Conservation (phyloP, 2,797 vertebrate genomes). For the Linurgus olivaceus region DNA sequence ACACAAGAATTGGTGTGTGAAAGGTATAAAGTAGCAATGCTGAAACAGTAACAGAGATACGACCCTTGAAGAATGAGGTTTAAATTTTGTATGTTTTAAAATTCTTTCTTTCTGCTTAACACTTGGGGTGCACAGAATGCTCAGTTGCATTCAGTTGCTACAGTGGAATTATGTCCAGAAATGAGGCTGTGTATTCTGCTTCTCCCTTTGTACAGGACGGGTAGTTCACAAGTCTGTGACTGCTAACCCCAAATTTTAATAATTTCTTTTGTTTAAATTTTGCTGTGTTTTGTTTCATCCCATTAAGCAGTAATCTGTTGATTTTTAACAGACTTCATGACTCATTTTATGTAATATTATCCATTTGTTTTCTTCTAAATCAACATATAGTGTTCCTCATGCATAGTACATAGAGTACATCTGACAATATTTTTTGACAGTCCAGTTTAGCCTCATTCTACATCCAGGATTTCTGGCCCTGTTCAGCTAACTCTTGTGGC, state of each 20-base stretch:
- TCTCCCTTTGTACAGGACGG: not conserved
- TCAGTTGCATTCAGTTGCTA: not conserved
- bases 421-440: not conserved
- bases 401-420: not conserved
- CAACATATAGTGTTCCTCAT: not conserved
- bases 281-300: not conserved
- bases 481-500: not conserved
- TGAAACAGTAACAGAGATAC: not conserved
- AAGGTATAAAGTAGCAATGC: not conserved
- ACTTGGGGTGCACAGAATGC: not conserved
- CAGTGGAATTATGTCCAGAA: not conserved
- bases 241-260: not conserved
- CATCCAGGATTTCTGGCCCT: not conserved
- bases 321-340: not conserved
- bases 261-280: not conserved
- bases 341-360: not conserved
- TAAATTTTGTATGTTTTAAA: not conserved
- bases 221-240: not conserved
- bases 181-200: not conserved
- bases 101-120: not conserved
- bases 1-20: not conserved
- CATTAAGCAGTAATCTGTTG: not conserved
- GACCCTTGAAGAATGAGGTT: not conserved
- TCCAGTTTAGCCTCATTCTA: not conserved
- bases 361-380: not conserved